Conservation (phyloP, 2,888 invertebrate species). For the Tenthredo amoena region DNA sequence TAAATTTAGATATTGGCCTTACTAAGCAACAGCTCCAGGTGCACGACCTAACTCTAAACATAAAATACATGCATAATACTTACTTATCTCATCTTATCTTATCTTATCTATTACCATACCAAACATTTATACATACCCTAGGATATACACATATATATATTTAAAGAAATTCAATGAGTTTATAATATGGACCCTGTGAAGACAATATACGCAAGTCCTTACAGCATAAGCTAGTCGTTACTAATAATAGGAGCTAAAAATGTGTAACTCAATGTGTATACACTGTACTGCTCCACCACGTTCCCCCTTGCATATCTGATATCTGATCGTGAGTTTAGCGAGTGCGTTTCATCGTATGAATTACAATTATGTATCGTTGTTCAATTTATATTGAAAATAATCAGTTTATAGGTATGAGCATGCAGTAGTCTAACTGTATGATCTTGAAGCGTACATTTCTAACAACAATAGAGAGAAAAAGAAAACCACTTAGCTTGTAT, state of each 20-base stretch:
- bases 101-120: constrained; percentile 34
- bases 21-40: constrained; percentile 59
- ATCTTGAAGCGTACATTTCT: constrained; percentile 52
- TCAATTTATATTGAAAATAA: constrained; percentile 20
- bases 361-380: constrained; percentile 27
- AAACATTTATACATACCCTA: constrained; percentile 40
- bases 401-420: constrained; percentile 49
- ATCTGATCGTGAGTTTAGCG: constrained; percentile 8
- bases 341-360: constrained; percentile 19
- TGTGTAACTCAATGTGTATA: constrained; percentile 56
- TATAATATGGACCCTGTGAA: constrained; percentile 62
- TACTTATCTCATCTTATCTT: not conserved
- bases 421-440: constrained; percentile 45
- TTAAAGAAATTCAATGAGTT: constrained; percentile 48
- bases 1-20: constrained; percentile 64
- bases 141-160: not conserved
- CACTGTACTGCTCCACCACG: constrained; percentile 52
- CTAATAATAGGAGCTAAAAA: constrained; percentile 58
- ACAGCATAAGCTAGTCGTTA: constrained; percentile 64
- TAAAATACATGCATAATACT: not conserved
- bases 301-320: constrained; percentile 62
- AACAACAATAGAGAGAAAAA: constrained; percentile 42
- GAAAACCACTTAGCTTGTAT: constrained; percentile 40
- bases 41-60: constrained; percentile 53
- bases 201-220: constrained; percentile 66